Evolutionary conservation across 1,140 invertebrate genomes (phyloP).

Genomic region (Bombus haemorrhoidalis): DNA sequence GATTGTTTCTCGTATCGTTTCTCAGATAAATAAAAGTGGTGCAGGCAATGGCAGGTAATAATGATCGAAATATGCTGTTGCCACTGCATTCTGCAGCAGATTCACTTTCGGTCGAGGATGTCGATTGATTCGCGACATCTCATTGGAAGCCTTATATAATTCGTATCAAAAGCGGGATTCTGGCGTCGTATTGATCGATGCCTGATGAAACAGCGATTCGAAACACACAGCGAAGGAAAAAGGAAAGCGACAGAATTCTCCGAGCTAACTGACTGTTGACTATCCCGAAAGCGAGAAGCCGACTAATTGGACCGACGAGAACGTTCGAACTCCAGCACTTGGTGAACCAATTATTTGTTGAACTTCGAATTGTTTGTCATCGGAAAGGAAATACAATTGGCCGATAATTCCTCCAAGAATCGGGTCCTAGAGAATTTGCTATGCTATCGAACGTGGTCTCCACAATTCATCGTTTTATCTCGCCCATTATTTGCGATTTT

Average conservation of each 20-base stretch:
- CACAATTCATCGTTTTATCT: background rate
- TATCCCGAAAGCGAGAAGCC: background rate
- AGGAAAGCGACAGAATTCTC: background rate
- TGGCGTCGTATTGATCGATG: background rate
- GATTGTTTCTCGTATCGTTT: background rate
- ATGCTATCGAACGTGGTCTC: too few relatives aligned
- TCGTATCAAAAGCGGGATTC: slow-evolving; percentile 6
- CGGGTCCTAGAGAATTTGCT: background rate
- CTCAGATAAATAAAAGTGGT: accelerated
- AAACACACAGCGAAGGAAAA: background rate
- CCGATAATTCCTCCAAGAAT: background rate
- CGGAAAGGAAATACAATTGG: background rate
- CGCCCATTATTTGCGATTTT: background rate
- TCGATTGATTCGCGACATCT: background rate
- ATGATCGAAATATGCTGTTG: too few relatives aligned
- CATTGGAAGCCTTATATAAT: background rate
- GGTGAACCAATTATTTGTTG: slow-evolving; percentile 10
- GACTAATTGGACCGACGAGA: slow-evolving; percentile 11
- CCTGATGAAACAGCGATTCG: background rate
- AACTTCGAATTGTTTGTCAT: background rate
- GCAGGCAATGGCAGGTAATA: background rate
- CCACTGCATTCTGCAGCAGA: too few relatives aligned
- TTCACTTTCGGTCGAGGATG: too few relatives aligned
- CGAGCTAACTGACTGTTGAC: background rate
- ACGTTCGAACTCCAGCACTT: background rate